A percentile compares a stretch with the other conserved stretches of the same genome.
Evolutionary conservation across 2,797 vertebrate species (phyloP).

Genomic region (Menidia menidia): DNA sequence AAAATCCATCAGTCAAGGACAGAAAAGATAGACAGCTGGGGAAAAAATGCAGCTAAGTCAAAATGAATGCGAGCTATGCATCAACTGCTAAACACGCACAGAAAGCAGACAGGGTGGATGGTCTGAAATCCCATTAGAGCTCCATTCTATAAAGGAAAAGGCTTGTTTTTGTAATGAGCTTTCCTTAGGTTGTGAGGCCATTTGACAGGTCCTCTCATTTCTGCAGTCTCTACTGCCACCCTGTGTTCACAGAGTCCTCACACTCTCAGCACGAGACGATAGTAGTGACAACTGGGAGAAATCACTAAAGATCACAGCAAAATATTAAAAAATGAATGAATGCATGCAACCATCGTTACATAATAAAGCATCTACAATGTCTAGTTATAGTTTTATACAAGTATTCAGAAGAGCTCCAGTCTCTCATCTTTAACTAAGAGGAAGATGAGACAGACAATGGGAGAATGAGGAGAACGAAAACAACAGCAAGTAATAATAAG

Average conservation of each 20-base stretch:
- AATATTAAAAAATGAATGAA: constrained; percentile 9
- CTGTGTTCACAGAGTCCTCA: constrained; percentile 47
- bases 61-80: constrained; percentile 14
- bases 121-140: neutral
- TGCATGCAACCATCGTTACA: neutral
- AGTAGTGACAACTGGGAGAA: neutral
- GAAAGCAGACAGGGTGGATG: neutral
- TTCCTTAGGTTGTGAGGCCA: constrained; percentile 15
- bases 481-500: constrained; percentile 34
- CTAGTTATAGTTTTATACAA: neutral
- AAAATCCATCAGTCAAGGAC: constrained; percentile 72
- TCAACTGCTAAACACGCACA: constrained; percentile 7
- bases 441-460: neutral
- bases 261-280: neutral
- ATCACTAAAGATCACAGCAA: neutral
- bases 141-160: neutral
- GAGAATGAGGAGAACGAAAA: constrained; percentile 21
- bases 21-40: constrained; percentile 38
- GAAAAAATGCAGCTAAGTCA: constrained; percentile 52
- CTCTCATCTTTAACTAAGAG: constrained; percentile 6
- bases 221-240: constrained; percentile 63
- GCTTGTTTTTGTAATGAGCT: constrained; percentile 5
- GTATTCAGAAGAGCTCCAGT: neutral
- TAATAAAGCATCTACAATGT: neutral
- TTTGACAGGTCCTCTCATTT: constrained; percentile 4